A percentile compares a stretch with the other conserved stretches of the same genome.
phyloP scores from a whole-genome alignment of 2,113 vertebrate species.

The Entelurus aequoreus region DNA sequence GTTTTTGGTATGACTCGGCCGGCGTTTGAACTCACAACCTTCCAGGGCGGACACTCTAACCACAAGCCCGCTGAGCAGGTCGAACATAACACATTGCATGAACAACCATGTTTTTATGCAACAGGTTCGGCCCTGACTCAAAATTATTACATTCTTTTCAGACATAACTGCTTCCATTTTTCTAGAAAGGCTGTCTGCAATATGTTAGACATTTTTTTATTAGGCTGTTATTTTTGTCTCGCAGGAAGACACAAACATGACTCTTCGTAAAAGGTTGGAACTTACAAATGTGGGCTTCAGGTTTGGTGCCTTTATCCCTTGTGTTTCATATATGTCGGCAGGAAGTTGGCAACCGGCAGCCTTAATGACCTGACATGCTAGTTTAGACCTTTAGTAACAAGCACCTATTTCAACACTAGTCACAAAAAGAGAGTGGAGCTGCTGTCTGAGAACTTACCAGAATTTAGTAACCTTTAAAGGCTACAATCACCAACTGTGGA shows the following conservation, averaged over 20 bases:
- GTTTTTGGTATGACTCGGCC: too few relatives aligned
- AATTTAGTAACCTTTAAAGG: slow-evolving; percentile 34
- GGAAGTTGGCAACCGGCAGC: slow-evolving; percentile 35
- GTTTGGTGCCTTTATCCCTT: slow-evolving; percentile 16
- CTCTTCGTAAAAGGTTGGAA: slow-evolving; percentile 20
- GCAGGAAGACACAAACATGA: not conserved
- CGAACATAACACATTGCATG: too few relatives aligned
- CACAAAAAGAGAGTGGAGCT: slow-evolving; percentile 22
- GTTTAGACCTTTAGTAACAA: slow-evolving; percentile 32
- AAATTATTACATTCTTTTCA: not conserved
- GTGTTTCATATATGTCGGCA: slow-evolving; percentile 17
- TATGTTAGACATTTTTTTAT: not conserved
- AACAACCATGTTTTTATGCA: too few relatives aligned
- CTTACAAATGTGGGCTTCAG: slow-evolving; percentile 38
- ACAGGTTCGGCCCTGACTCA: too few relatives aligned
- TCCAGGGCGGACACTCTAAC: too few relatives aligned
- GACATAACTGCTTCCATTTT: not conserved
- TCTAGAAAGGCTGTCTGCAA: not conserved
- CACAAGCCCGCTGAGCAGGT: too few relatives aligned
- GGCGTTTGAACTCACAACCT: too few relatives aligned
- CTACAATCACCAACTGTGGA: slow-evolving; percentile 12
- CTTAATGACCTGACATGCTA: slow-evolving; percentile 28
- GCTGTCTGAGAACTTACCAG: not conserved
- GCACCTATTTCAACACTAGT: slow-evolving; percentile 40
- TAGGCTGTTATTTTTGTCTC: not conserved